Percentiles rank a stretch among this genome's conserved stretches.
These are phyloP conservation scores for Cotesia typhae DNA, from an alignment of 1,140 invertebrate species.

Conservation along the genomic window DNA sequence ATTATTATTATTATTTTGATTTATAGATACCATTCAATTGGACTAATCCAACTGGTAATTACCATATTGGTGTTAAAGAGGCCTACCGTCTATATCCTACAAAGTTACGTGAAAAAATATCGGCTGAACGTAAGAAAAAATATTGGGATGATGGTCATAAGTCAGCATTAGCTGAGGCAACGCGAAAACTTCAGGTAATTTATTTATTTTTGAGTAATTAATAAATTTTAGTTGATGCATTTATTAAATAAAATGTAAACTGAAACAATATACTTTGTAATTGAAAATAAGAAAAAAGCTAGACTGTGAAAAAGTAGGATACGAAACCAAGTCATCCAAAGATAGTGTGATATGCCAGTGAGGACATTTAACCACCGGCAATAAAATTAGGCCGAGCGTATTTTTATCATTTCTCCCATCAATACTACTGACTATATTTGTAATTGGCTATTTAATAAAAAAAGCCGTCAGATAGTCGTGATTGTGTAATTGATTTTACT, in stretches of 20 bases:
- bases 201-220: not conserved
- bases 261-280: not conserved
- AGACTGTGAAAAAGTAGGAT: constrained; percentile 39
- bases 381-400: constrained; percentile 56
- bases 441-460: constrained; percentile 60
- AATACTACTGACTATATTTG: constrained; percentile 59
- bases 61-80: constrained; percentile 86
- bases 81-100: constrained; percentile 88
- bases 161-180: constrained; percentile 78
- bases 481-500: constrained; percentile 33
- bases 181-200: constrained; percentile 73
- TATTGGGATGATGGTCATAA: constrained; percentile 88
- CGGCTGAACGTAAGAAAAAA: constrained; percentile 83
- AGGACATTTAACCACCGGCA: constrained; percentile 46
- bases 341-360: constrained; percentile 50
- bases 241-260: constrained; percentile 24
- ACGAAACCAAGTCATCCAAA: constrained; percentile 52
- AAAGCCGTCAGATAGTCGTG: constrained; percentile 11
- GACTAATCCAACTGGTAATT: constrained; percentile 85
- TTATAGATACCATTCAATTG: constrained; percentile 82
- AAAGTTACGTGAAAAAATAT: constrained; percentile 83
- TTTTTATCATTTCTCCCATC: constrained; percentile 55
- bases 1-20: constrained; percentile 20
- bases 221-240: constrained; percentile 24
- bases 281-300: constrained; percentile 11